These are phyloP conservation scores for Mythimna loreyi DNA, from an alignment of 2,888 invertebrate genomes.

Conservation along the genomic window DNA sequence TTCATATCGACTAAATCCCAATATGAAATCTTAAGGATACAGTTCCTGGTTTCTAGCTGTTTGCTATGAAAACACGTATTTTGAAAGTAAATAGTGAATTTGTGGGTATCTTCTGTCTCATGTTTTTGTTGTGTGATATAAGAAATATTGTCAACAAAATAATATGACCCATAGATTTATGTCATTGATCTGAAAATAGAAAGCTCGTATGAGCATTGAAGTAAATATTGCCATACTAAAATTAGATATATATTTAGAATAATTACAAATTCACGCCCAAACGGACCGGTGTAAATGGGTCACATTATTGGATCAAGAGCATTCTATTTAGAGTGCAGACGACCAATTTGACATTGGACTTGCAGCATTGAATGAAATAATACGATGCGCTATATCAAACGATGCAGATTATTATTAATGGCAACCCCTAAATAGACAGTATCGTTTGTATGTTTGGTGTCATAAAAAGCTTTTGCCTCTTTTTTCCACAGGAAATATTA, in stretches of 20 bases:
- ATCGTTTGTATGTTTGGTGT: not conserved
- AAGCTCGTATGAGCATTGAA: not conserved
- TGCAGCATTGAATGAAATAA: conserved; percentile 54
- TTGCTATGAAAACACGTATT: not conserved
- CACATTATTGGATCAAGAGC: conserved; percentile 78
- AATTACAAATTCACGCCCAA: conserved; percentile 54
- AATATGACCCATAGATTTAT: too few species aligned
- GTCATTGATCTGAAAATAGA: not conserved
- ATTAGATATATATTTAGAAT: conserved; percentile 28
- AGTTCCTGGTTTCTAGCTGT: not conserved
- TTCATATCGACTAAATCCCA: not conserved
- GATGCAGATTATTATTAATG: conserved; percentile 35
- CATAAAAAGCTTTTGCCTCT: not conserved
- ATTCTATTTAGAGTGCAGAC: conserved; percentile 75
- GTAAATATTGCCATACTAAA: conserved; percentile 2
- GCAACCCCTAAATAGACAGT: conserved; percentile 13
- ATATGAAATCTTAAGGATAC: not conserved
- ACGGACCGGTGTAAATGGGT: conserved; percentile 67
- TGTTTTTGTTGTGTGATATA: not conserved
- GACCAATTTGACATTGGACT: conserved; percentile 73
- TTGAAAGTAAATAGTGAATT: not conserved
- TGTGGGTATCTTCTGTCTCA: not conserved
- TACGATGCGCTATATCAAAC: conserved; percentile 32
- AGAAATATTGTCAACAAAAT: not conserved
- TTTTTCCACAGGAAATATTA: not conserved